Evolutionary conservation across 2,797 vertebrate species (phyloP).

Genomic region (Artibeus jamaicensis): DNA sequence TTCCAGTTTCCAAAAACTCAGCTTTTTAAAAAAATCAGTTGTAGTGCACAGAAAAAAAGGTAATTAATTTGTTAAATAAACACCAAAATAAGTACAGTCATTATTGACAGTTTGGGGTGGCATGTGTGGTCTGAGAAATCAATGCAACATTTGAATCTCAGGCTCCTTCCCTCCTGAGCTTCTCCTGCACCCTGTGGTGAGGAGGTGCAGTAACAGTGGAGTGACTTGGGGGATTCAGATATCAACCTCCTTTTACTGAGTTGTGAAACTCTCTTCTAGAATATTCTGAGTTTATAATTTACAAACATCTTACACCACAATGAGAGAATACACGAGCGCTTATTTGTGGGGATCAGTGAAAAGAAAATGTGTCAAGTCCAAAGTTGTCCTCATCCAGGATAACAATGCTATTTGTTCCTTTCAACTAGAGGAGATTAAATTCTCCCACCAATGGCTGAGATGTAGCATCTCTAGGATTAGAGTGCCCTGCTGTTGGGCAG

Average conservation of each 20-base stretch:
- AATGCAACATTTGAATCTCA: not conserved
- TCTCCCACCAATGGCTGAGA: not conserved
- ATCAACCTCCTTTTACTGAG: not conserved
- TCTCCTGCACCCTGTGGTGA: not conserved
- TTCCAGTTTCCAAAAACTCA: not conserved
- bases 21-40: not conserved
- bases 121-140: not conserved
- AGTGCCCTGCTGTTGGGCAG: not conserved
- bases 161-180: not conserved
- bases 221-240: rapidly evolving
- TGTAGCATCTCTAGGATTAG: not conserved
- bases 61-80: constrained; percentile 5
- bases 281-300: not conserved
- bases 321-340: not conserved
- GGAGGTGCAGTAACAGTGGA: too few relatives aligned
- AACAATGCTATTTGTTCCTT: not conserved
- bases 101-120: not conserved
- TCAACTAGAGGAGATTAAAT: not conserved
- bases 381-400: not conserved
- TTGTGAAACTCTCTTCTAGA: not conserved
- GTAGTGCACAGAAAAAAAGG: not conserved
- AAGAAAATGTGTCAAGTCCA: not conserved
- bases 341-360: not conserved
- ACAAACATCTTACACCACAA: not conserved
- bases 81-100: not conserved